A percentile compares a stretch with the other conserved stretches of the same genome.
phyloP scores from a whole-genome alignment of 2,797 vertebrate species.

The Sebastes variabilis region DNA sequence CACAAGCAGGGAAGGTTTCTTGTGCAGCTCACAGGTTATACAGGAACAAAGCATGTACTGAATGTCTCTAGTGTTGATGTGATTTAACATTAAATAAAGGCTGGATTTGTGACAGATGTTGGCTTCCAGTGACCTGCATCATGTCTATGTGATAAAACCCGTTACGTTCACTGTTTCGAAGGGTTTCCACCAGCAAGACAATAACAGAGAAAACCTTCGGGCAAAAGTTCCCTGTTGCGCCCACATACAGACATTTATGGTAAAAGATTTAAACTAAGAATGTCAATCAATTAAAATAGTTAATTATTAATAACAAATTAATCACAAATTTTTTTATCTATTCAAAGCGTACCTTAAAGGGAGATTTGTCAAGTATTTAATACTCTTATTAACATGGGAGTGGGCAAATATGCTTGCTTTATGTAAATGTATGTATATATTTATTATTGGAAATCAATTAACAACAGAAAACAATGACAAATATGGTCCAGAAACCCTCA shows the following conservation, averaged over 20 bases:
- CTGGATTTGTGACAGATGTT: not conserved
- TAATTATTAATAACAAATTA: too few relatives aligned
- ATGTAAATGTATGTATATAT: too few relatives aligned
- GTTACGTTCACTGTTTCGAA: not conserved
- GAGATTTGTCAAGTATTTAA: too few relatives aligned
- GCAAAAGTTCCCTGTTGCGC: not conserved
- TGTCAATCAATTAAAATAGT: too few relatives aligned
- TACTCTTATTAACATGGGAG: too few relatives aligned
- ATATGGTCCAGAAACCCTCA: too few relatives aligned
- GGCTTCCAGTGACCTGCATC: not conserved
- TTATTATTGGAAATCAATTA: too few relatives aligned
- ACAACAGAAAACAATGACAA: too few relatives aligned
- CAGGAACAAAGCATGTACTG: not conserved
- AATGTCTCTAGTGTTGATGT: not conserved
- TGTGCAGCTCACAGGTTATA: not conserved
- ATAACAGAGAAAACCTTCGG: not conserved
- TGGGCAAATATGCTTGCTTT: too few relatives aligned
- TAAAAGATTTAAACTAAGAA: not conserved
- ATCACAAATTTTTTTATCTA: too few relatives aligned
- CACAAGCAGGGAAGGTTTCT: not conserved
- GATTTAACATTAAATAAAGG: slow-evolving; percentile 9
- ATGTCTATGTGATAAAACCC: slow-evolving; percentile 6
- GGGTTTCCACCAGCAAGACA: not conserved
- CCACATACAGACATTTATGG: not conserved
- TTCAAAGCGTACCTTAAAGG: too few relatives aligned